A percentile compares a stretch with the other conserved stretches of the same genome.
Conservation (phyloP, 1,140 invertebrate species). For the Hycleus cichorii region DNA sequence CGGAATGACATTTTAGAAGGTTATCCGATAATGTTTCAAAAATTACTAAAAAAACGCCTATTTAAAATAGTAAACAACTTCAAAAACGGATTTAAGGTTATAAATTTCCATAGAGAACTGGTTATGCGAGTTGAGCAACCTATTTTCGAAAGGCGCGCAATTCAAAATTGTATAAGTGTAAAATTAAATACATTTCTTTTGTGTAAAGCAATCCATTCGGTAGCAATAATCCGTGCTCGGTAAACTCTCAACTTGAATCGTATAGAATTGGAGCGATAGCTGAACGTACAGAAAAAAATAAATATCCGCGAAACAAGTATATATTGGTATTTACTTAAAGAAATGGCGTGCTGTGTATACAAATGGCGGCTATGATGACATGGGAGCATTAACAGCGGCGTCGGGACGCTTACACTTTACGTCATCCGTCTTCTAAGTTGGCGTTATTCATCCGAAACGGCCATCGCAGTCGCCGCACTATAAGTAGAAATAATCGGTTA, state of each 20-base stretch:
- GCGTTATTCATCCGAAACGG: conserved; percentile 11
- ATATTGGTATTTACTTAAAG: conserved; percentile 21
- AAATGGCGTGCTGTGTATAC: conserved; percentile 18
- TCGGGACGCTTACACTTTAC: conserved; percentile 19
- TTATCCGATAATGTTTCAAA: too few species aligned
- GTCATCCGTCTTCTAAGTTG: conserved; percentile 16
- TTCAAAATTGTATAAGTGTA: too few species aligned
- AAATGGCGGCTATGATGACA: conserved; percentile 20
- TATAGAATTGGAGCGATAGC: too few species aligned
- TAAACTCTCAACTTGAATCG: background rate
- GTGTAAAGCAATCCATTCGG: too few species aligned
- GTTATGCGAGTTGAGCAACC: too few species aligned
- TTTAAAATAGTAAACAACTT: too few species aligned
- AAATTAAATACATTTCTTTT: too few species aligned
- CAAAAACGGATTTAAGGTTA: too few species aligned
- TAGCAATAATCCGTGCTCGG: background rate
- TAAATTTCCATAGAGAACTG: too few species aligned
- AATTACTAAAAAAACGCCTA: too few species aligned
- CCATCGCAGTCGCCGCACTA: background rate
- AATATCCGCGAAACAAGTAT: conserved; percentile 15
- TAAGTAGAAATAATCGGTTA: background rate
- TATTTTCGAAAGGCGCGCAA: too few species aligned
- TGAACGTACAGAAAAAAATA: background rate
- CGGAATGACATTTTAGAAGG: too few species aligned
- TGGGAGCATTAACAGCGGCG: conserved; percentile 22